These are phyloP conservation scores for Chrysolina americana DNA, from an alignment of 2,888 invertebrate species.

Conservation along the genomic window DNA sequence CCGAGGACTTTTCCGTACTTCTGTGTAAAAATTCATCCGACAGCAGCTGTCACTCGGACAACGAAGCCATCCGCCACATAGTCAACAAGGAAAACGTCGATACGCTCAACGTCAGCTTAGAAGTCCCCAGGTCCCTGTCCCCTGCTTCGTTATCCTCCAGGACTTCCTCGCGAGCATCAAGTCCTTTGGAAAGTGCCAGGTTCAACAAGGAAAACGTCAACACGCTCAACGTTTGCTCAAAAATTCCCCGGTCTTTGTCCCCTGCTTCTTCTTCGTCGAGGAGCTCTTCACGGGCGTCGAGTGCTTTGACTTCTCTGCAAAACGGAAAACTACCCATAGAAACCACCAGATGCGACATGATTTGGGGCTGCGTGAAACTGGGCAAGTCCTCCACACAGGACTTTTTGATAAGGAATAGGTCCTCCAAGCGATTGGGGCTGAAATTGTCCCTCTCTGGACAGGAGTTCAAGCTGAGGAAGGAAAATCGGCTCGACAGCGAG, in stretches of 20 bases:
- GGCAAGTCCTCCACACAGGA: constrained; percentile 72
- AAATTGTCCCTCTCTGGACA: constrained; percentile 71
- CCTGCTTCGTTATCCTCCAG: constrained; percentile 20
- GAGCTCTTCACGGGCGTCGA: constrained; percentile 57
- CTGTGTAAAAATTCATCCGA: constrained; percentile 55
- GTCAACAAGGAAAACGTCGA: constrained; percentile 52
- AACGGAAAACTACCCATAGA: constrained; percentile 71
- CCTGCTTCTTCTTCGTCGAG: constrained; percentile 20
- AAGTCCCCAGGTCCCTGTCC: not conserved
- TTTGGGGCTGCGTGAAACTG: constrained; percentile 75
- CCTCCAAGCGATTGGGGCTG: constrained; percentile 73
- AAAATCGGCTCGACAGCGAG: constrained; percentile 62
- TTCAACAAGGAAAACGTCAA: constrained; percentile 63
- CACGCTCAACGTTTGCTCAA: constrained; percentile 26
- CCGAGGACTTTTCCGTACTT: constrained; percentile 41
- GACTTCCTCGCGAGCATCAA: constrained; percentile 57
- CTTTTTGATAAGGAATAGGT: constrained; percentile 74
- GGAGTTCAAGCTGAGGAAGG: constrained; percentile 69
- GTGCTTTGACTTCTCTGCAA: constrained; percentile 62
- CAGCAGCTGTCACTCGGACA: constrained; percentile 54
- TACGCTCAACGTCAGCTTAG: constrained; percentile 26
- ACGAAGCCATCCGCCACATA: constrained; percentile 49
- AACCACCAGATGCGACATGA: constrained; percentile 72
- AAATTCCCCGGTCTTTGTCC: not conserved
- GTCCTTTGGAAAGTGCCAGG: constrained; percentile 71